Evolutionary conservation across 64 coral and sea anemone genomes (phyloP).

Genomic region (Astreopora myriophthalma): DNA sequence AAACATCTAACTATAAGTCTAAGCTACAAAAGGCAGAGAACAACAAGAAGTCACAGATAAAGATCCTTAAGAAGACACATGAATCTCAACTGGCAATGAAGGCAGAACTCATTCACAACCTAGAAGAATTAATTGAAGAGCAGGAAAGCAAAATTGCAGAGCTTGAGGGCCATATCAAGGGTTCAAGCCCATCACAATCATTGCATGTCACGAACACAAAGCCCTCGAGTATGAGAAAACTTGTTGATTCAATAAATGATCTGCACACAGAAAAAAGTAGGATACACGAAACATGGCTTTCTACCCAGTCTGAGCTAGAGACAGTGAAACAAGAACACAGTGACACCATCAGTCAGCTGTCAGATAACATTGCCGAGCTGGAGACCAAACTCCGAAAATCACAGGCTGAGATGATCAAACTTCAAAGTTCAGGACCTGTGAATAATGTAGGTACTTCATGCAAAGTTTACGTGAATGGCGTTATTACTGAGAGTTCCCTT

Average conservation of each 20-base stretch:
- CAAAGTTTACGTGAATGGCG: no score
- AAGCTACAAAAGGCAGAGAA: constrained; percentile 91
- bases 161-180: constrained; percentile 77
- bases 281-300: constrained; percentile 86
- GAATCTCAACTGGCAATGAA: constrained; percentile 90
- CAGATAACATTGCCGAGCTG: constrained; percentile 77
- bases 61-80: constrained; percentile 96
- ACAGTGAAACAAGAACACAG: constrained; percentile 79
- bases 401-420: constrained; percentile 74
- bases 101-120: constrained; percentile 81
- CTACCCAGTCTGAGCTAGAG: constrained; percentile 92
- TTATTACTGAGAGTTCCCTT: no score
- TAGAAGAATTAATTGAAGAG: constrained; percentile 92
- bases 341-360: constrained; percentile 46
- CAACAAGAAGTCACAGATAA: constrained; percentile 93
- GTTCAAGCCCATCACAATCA: constrained; percentile 21
- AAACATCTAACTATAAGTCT: constrained; percentile 84
- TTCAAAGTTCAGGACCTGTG: constrained; percentile 60
- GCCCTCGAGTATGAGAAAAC: constrained; percentile 78
- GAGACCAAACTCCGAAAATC: constrained; percentile 72
- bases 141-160: constrained; percentile 84
- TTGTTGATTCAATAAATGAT: constrained; percentile 88
- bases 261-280: constrained; percentile 81
- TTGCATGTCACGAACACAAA: constrained; percentile 1
- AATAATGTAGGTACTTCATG: background rate